Evolutionary conservation across 2,888 invertebrate species (phyloP).

Genomic region (Drosophila gaucha): DNA sequence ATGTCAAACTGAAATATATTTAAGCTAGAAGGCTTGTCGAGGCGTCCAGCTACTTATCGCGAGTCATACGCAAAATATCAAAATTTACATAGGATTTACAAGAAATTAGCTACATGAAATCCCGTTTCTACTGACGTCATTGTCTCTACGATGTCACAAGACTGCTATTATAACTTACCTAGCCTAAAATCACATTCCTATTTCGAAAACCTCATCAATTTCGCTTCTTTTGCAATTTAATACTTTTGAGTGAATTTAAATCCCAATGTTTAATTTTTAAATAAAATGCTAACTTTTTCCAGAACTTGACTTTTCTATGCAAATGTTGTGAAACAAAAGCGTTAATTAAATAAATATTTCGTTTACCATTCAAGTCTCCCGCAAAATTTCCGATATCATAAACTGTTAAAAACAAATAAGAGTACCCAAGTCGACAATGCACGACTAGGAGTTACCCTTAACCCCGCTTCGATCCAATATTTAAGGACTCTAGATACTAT

Average conservation of each 20-base stretch:
- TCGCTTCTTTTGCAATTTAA: not conserved
- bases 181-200: not conserved
- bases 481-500: too few relatives aligned
- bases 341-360: not conserved
- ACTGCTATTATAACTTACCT: not conserved
- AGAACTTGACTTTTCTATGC: too few relatives aligned
- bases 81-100: slow-evolving; percentile 7
- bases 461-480: too few relatives aligned
- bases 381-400: slow-evolving; percentile 1
- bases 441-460: too few relatives aligned
- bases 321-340: slow-evolving; percentile 3
- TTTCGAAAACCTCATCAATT: not conserved
- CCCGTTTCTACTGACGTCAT: slow-evolving; percentile 13
- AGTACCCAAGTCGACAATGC: not conserved
- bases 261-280: not conserved
- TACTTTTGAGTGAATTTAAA: too few relatives aligned
- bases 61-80: not conserved
- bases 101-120: not conserved
- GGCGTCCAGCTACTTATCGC: too few relatives aligned
- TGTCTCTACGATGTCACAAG: not conserved
- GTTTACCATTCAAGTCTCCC: slow-evolving; percentile 4
- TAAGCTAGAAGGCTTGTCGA: too few relatives aligned
- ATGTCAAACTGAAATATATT: not conserved
- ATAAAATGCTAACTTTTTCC: not conserved
- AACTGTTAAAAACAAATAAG: slow-evolving; percentile 1